These are phyloP conservation scores for Hirundo rustica DNA, from an alignment of 2,797 vertebrate genomes.

Conservation along the genomic window DNA sequence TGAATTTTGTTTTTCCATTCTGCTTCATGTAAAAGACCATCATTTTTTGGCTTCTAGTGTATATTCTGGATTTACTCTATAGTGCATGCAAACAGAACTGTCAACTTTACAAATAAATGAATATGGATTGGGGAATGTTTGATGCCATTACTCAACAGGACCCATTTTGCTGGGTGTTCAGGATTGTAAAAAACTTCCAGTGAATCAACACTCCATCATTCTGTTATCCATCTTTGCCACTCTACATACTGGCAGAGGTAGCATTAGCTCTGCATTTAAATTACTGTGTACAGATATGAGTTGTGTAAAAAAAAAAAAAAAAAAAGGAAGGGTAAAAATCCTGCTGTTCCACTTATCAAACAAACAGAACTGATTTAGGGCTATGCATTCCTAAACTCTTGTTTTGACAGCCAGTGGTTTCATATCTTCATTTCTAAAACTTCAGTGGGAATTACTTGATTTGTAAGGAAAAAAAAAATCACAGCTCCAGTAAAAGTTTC, in stretches of 20 bases:
- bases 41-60: neutral
- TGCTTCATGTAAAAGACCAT: neutral
- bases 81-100: slow-evolving; percentile 1
- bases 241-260: slow-evolving; percentile 7
- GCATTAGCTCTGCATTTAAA: slow-evolving; percentile 48
- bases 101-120: slow-evolving; percentile 32
- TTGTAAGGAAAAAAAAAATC: neutral
- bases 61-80: neutral
- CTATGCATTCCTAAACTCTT: neutral
- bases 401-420: slow-evolving; percentile 42
- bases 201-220: slow-evolving; percentile 32
- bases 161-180: slow-evolving; percentile 18
- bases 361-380: slow-evolving; percentile 18
- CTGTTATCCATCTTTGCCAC: slow-evolving; percentile 31
- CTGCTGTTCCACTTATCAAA: slow-evolving; percentile 26
- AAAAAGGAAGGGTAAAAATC: neutral
- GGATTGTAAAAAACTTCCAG: slow-evolving; percentile 18
- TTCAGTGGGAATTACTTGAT: neutral
- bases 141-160: slow-evolving; percentile 20
- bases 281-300: neutral
- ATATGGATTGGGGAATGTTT: slow-evolving; percentile 20
- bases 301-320: neutral
- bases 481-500: neutral
- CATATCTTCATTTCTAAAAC: slow-evolving; percentile 30
- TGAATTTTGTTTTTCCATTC: neutral